These are phyloP conservation scores for Gymnobelideus leadbeateri DNA, from an alignment of 2,113 vertebrate species.

Conservation along the genomic window DNA sequence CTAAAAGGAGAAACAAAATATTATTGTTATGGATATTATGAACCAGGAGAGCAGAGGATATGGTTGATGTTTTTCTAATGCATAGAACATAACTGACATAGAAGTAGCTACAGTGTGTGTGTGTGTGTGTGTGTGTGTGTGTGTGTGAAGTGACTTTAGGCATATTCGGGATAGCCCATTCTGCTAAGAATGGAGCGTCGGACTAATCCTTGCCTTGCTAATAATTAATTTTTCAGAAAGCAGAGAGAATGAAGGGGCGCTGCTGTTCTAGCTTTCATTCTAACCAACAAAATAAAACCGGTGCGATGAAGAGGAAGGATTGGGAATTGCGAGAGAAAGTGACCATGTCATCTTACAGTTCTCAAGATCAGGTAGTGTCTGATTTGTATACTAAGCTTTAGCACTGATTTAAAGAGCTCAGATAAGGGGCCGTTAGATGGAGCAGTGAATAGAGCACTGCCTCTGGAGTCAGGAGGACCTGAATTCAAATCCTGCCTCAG, in stretches of 20 bases:
- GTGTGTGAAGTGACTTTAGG: neutral
- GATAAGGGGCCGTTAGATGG: neutral
- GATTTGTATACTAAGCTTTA: conserved; percentile 10
- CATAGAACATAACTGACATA: neutral
- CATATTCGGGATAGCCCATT: conserved; percentile 17
- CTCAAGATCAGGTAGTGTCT: conserved; percentile 20
- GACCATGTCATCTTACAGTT: conserved; percentile 19
- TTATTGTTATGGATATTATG: conserved; percentile 25
- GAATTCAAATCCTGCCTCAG: no score
- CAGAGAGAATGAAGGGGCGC: conserved; percentile 30
- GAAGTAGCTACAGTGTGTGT: neutral
- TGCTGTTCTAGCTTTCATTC: conserved; percentile 37
- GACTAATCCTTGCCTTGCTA: conserved; percentile 35
- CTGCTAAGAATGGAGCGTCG: conserved; percentile 17
- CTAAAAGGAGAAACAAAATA: conserved; percentile 60
- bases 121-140: no score
- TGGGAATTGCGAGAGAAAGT: conserved; percentile 22
- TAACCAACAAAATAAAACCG: conserved; percentile 30
- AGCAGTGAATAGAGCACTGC: no score
- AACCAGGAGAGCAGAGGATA: conserved; percentile 40
- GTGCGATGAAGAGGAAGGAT: conserved; percentile 42
- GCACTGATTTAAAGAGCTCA: conserved; percentile 28
- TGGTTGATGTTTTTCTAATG: conserved; percentile 33
- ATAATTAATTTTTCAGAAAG: conserved; percentile 38
- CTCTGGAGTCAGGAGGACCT: no score